These are phyloP conservation scores for Dasypogon diadema DNA, from an alignment of 2,888 invertebrate species.

Conservation along the genomic window DNA sequence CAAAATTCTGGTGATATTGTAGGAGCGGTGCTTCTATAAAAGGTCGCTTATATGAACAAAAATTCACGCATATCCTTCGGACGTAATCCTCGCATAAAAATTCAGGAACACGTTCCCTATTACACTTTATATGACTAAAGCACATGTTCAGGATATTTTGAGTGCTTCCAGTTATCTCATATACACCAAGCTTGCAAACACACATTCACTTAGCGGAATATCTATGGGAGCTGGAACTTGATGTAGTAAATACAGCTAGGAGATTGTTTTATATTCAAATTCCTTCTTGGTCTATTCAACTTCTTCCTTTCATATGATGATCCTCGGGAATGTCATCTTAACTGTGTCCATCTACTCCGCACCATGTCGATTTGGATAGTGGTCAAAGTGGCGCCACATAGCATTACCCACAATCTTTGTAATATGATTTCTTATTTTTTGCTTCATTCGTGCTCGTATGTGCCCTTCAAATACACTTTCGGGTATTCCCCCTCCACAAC, in stretches of 20 bases:
- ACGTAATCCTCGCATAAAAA: constrained; percentile 57
- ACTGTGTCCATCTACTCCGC: constrained; percentile 52
- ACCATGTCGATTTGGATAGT: constrained; percentile 54
- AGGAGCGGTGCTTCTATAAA: constrained; percentile 29
- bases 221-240: constrained; percentile 8
- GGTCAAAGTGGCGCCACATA: constrained; percentile 57
- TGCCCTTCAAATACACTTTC: constrained; percentile 49
- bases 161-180: constrained; percentile 54
- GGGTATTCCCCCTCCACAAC: constrained; percentile 34
- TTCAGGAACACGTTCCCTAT: constrained; percentile 57
- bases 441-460: constrained; percentile 20
- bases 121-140: constrained; percentile 57
- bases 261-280: constrained; percentile 55
- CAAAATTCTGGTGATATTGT: not conserved
- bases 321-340: constrained; percentile 54
- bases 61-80: constrained; percentile 55
- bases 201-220: constrained; percentile 42
- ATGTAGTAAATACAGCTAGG: constrained; percentile 34
- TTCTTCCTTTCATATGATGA: constrained; percentile 43
- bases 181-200: constrained; percentile 46
- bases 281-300: constrained; percentile 43
- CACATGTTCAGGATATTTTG: constrained; percentile 57
- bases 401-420: constrained; percentile 52
- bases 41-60: constrained; percentile 47
- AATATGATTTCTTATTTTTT: constrained; percentile 52